Percentiles rank a stretch among this genome's conserved stretches.
Conservation (phyloP, 2,113 vertebrate species). For the Piaya cayana region DNA sequence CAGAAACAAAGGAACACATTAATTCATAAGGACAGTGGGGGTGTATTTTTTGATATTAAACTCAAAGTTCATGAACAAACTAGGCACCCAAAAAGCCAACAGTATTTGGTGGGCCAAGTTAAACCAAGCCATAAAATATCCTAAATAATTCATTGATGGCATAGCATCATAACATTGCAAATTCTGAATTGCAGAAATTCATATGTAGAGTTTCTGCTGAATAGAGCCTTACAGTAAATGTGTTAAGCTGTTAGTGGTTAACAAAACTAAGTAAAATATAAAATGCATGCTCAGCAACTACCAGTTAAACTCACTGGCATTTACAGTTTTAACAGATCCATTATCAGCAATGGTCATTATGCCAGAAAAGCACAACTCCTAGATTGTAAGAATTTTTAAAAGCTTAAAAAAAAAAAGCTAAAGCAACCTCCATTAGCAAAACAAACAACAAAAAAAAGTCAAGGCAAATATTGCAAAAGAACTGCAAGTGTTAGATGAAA, state of each 20-base stretch:
- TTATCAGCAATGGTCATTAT: conserved; percentile 58
- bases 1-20: conserved; percentile 32
- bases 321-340: conserved; percentile 50
- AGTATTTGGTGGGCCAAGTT: background rate
- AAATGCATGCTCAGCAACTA: conserved; percentile 74
- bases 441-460: conserved; percentile 52
- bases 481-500: conserved; percentile 75
- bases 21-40: background rate
- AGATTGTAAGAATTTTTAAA: conserved; percentile 18
- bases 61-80: background rate
- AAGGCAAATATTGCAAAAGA: conserved; percentile 66
- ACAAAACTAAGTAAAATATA: conserved; percentile 73
- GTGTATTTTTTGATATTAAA: background rate
- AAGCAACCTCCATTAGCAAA: conserved; percentile 66
- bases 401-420: conserved; percentile 41
- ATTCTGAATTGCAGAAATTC: conserved; percentile 35
- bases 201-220: conserved; percentile 75
- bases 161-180: background rate
- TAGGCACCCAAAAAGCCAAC: background rate
- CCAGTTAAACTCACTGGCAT: conserved; percentile 61
- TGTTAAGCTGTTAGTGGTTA: conserved; percentile 79
- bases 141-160: background rate
- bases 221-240: conserved; percentile 78
- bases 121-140: background rate
- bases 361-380: conserved; percentile 63